A percentile compares a stretch with the other conserved stretches of the same genome.
These are phyloP conservation scores for Psittacula cyanocephala DNA, from an alignment of 2,113 vertebrate species.

Conservation along the genomic window DNA sequence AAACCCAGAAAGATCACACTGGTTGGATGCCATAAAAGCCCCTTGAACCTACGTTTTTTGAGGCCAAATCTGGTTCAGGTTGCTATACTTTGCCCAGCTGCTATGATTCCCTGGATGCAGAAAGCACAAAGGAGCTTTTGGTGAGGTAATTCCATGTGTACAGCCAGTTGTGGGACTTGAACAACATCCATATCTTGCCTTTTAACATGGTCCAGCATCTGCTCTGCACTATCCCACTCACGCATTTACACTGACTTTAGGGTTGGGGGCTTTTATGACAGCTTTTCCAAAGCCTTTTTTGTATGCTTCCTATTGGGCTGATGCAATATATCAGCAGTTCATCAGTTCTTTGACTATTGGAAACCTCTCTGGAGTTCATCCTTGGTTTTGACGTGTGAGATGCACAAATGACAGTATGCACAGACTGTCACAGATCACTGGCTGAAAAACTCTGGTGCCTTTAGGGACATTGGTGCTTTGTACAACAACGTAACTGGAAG, in stretches of 20 bases:
- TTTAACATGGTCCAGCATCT: neutral
- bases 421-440: neutral
- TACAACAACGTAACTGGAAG: neutral
- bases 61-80: neutral
- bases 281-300: neutral
- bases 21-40: neutral
- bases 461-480: neutral
- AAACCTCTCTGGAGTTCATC: neutral
- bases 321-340: neutral
- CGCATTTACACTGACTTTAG: neutral
- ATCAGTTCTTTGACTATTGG: neutral
- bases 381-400: accelerated
- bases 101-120: neutral
- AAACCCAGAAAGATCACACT: neutral
- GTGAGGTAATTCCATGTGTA: accelerated
- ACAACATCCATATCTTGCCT: neutral
- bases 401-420: accelerated
- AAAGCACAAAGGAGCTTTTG: neutral
- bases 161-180: neutral
- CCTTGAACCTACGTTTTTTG: neutral
- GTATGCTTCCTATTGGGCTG: neutral
- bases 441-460: neutral
- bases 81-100: neutral
- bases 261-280: accelerated
- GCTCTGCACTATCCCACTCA: neutral